Conservation (phyloP, 2,113 vertebrate genomes). For the Plecotus auritus region DNA sequence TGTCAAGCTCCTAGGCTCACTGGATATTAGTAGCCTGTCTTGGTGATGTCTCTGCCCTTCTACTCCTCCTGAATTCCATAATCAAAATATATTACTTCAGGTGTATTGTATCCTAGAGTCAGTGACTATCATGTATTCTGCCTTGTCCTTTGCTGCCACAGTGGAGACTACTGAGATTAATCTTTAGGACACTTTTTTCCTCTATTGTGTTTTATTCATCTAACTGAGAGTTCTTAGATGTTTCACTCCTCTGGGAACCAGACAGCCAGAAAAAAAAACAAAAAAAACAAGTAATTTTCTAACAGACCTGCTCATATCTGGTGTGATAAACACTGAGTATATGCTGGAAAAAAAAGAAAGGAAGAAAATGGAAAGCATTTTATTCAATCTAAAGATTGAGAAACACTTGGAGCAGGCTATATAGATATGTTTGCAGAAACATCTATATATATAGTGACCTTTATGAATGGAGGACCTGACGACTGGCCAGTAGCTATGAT, state of each 20-base stretch:
- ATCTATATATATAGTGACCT: too few species aligned
- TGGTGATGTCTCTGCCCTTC: neutral
- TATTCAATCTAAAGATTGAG: neutral
- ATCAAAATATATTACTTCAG: neutral
- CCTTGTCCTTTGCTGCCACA: neutral
- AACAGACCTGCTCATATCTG: neutral
- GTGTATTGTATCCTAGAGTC: neutral
- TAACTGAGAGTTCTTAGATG: neutral
- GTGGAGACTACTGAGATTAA: neutral
- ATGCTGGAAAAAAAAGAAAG: neutral
- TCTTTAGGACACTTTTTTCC: neutral
- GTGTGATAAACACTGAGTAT: neutral
- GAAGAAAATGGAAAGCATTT: neutral
- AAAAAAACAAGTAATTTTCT: neutral
- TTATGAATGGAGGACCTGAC: too few species aligned
- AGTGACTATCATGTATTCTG: neutral
- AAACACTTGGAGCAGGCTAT: neutral
- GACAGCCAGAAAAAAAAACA: neutral
- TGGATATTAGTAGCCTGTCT: neutral
- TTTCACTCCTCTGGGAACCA: constrained; percentile 34
- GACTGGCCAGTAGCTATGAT: too few species aligned
- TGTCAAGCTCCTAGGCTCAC: neutral
- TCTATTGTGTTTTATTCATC: neutral
- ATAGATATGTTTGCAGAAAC: neutral
- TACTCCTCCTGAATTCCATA: neutral